These are phyloP conservation scores for Gnathonemus longibarbis DNA, from an alignment of 2,113 vertebrate genomes.

Conservation along the genomic window DNA sequence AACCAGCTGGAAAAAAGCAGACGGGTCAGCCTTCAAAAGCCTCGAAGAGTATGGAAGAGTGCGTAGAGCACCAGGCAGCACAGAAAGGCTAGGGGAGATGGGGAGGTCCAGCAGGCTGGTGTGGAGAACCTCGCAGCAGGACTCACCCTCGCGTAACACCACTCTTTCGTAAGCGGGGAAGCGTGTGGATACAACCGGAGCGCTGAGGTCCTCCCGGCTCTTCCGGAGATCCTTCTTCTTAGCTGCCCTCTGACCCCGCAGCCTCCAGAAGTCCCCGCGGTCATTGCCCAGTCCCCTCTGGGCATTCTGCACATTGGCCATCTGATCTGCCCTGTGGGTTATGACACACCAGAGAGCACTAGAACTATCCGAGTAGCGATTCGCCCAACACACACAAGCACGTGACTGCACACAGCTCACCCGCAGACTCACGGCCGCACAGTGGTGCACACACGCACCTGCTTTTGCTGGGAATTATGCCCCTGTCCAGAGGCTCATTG, in stretches of 20 bases:
- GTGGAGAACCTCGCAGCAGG: background rate
- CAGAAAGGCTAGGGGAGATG: background rate
- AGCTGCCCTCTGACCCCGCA: constrained; percentile 84
- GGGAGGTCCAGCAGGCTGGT: background rate
- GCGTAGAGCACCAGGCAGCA: background rate
- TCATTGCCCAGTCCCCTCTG: constrained; percentile 77
- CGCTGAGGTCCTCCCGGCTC: constrained; percentile 82
- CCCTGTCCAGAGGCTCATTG: constrained; percentile 85
- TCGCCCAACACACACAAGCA: background rate
- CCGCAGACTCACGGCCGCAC: background rate
- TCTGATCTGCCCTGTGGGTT: constrained; percentile 81
- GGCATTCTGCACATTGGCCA: constrained; percentile 88
- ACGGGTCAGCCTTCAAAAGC: background rate
- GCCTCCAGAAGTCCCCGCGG: constrained; percentile 94
- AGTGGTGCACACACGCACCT: constrained; percentile 60
- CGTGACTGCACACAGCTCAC: background rate
- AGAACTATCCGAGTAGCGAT: background rate
- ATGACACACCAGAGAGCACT: background rate
- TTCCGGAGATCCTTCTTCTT: constrained; percentile 89
- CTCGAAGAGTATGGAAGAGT: background rate
- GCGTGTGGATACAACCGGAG: constrained; percentile 69
- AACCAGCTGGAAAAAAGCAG: constrained; percentile 68
- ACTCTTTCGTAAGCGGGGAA: constrained; percentile 93
- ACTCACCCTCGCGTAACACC: constrained; percentile 80
- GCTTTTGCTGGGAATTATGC: constrained; percentile 95